Evolutionary conservation across 1,140 invertebrate species (phyloP), one percentile per base, ranked within the genome.

Genomic region (Diorhabda sublineata): DNA sequence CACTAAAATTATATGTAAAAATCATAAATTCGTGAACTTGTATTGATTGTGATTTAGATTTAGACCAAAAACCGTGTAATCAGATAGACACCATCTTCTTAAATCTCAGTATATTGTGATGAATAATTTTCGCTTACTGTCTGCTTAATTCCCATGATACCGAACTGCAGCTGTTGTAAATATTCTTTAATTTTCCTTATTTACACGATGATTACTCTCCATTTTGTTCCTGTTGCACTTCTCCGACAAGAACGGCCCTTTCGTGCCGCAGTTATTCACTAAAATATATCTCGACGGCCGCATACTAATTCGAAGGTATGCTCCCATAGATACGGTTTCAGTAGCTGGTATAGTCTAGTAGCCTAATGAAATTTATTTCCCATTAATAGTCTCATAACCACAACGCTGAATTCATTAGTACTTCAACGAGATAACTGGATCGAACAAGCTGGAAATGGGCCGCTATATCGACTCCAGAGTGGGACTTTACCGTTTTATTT

Each of bases 231-330:
- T 64, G 44, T 45, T 52, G 47, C 47, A 52, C n/a, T 8, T 52
- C 47, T 52, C 6, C 47, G 47, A 52, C 2, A 52, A 52, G 47
- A 52, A 8, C 47, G 47, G n/a, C 6, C 47, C 47, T 52, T n/a
- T 8, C 47, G 47, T 9, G 45, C 45, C 5, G 63, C 63, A 64
- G 63, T 64, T 56, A 64, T 56, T 64, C 63, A 9, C n/a, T 64
- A 45, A 64, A 64, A 64, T 64, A 64, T 64, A 26, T 11, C 63
- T 5, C 45, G 41, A 47, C 41, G 9, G 63, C 63, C 63, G 63
- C 63, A 64, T 64, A 64, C 63, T 64, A 45, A 64, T 64, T 64
- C 63, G 63, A 64, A 64, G 63, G 63, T 64, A 64, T 64, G 63
- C 45, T 8, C 6, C 47, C 47, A 56, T 64, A 64, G 63, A 57